Evolutionary conservation across 1,140 invertebrate species (phyloP), one percentile per base, ranked within the genome.

Genomic region (Maniola jurtina): DNA sequence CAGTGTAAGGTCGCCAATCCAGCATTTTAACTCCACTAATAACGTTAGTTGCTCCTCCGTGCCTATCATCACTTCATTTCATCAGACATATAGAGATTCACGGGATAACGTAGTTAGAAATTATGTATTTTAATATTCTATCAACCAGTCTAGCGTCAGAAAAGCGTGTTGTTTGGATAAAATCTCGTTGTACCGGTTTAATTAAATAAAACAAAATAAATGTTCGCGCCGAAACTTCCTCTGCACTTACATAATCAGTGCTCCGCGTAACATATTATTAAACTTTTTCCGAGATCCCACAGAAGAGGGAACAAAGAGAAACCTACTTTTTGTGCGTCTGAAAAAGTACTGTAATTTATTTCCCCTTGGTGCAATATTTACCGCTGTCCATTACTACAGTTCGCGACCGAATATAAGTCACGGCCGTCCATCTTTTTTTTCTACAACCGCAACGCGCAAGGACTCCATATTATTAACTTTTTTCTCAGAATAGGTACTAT

Each of bases 291-390:
- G 65, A 75, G 71, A 77, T 79, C 73, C 71, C 67, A 64, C 79
- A 72, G 79, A 86, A 83, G 83, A 85, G 81, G 84, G 83, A 86
- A 83, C 81, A 57, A 57, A 57, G 35, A 40, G 35, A 13, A 40
- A 54, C 9, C 55, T 75, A 74, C 82, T 89, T 87, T 89, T 89
- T 89, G 83, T 82, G 80, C 77, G 65, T 75, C 82, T 87, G 86
- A 89, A 87, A 89, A 89, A 89, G 82, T 82, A 80, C 73, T 68
- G 85, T 88, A 88, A 90, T 90, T 90, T 88, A 90, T 90, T 88
- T 88, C 84, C 85, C 81, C 85, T 88, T 78, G 81, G 81, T 85
- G 83, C 81, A 90, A 90, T 88, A 88, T 90, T 88, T 90, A 88
- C 84, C 88, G 85, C 81, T 88, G 86, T 88, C 88, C 88, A 88